These are phyloP conservation scores for Brachypodius melanocephalos DNA, from an alignment of 2,113 vertebrate species.

Conservation along the genomic window DNA sequence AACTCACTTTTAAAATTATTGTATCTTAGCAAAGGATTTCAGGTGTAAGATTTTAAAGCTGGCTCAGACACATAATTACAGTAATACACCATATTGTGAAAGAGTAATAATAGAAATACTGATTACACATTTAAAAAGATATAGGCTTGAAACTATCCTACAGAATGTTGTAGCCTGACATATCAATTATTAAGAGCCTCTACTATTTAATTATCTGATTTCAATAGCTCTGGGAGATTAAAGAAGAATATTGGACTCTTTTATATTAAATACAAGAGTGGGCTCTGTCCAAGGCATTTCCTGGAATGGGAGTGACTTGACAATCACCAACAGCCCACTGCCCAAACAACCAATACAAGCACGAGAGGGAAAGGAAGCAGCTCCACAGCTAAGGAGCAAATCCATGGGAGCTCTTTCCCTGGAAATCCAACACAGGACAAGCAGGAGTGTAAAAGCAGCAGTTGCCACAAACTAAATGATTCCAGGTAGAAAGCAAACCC, in stretches of 20 bases:
- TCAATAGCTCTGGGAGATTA: background rate
- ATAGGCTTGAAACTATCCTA: background rate
- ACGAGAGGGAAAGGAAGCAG: background rate
- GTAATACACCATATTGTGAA: background rate
- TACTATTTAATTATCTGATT: slow-evolving; percentile 4
- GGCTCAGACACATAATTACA: background rate
- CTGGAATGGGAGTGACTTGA: background rate
- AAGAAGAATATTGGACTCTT: background rate
- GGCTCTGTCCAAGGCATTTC: background rate
- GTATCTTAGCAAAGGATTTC: background rate
- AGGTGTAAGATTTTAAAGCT: background rate
- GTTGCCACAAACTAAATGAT: background rate
- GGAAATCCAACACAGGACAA: background rate
- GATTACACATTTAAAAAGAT: background rate
- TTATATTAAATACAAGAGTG: background rate
- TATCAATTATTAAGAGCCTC: background rate
- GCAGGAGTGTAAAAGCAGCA: background rate
- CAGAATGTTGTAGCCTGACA: background rate
- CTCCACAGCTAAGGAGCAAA: background rate
- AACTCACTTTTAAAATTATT: background rate
- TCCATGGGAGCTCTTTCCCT: background rate
- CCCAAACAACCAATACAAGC: background rate
- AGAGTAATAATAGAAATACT: background rate
- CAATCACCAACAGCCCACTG: background rate
- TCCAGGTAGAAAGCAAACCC: background rate